Percentiles rank a stretch among this genome's conserved stretches.
phyloP scores from a whole-genome alignment of 2,888 invertebrate species.

The Dicyrtomina minuta region DNA sequence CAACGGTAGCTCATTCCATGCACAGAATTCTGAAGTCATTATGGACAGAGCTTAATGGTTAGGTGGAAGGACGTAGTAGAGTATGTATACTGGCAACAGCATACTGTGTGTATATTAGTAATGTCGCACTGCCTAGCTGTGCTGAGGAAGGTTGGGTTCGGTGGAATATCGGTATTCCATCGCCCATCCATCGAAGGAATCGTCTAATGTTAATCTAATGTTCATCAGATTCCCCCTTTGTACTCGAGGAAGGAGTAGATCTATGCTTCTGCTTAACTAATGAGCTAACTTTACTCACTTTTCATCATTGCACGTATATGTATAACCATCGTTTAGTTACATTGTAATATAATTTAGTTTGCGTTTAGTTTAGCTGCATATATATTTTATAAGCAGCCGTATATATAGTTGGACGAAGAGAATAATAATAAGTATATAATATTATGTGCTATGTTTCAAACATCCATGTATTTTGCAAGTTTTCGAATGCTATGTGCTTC shows the following conservation, averaged over 20 bases:
- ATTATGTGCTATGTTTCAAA: too few relatives aligned
- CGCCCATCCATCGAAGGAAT: conserved; percentile 17
- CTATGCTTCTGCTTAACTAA: conserved; percentile 32
- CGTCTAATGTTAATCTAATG: conserved; percentile 25
- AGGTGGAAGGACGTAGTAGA: neutral
- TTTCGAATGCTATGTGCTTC: too few relatives aligned
- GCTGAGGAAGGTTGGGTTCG: neutral
- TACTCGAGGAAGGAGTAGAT: conserved; percentile 20
- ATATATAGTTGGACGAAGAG: too few relatives aligned
- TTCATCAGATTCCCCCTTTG: conserved; percentile 22
- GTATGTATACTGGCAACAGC: neutral
- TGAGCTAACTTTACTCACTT: conserved; percentile 44
- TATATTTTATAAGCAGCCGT: too few relatives aligned
- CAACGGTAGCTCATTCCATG: too few relatives aligned
- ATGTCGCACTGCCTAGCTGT: neutral
- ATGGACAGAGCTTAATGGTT: neutral
- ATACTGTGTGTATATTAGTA: too few relatives aligned
- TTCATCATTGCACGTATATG: conserved; percentile 27
- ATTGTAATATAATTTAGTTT: too few relatives aligned
- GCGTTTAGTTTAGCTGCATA: too few relatives aligned
- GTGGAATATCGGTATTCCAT: conserved; percentile 9
- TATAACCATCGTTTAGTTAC: too few relatives aligned
- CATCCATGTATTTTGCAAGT: too few relatives aligned
- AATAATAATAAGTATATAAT: too few relatives aligned
- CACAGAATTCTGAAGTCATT: too few relatives aligned